These are phyloP conservation scores for Galerucella calmariensis DNA, from an alignment of 2,888 invertebrate species.

Conservation along the genomic window DNA sequence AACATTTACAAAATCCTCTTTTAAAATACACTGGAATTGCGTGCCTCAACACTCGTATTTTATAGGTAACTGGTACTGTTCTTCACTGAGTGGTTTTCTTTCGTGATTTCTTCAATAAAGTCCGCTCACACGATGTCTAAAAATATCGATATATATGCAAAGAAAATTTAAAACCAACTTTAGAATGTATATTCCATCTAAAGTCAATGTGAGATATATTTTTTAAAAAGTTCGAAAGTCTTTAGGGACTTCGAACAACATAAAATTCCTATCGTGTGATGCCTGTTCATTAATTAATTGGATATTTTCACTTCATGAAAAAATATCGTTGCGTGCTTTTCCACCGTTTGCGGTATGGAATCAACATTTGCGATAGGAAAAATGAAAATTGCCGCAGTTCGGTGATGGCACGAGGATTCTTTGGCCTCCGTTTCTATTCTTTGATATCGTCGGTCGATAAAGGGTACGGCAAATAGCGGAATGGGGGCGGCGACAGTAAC, in stretches of 20 bases:
- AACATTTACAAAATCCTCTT: slow-evolving; percentile 4
- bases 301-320: neutral
- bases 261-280: neutral
- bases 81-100: slow-evolving; percentile 36
- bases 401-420: slow-evolving; percentile 42
- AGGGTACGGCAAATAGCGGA: slow-evolving; percentile 9
- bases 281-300: slow-evolving; percentile 2
- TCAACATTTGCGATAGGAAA: slow-evolving; percentile 13
- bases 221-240: neutral
- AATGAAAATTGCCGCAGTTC: slow-evolving; percentile 31
- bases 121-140: neutral
- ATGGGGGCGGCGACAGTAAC: neutral
- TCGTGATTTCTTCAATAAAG: slow-evolving; percentile 36
- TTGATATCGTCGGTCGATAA: slow-evolving; percentile 43
- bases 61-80: slow-evolving; percentile 44
- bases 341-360: neutral
- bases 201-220: neutral
- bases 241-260: too few relatives aligned
- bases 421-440: slow-evolving; percentile 32
- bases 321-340: slow-evolving; percentile 9
- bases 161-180: neutral
- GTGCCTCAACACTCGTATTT: slow-evolving; percentile 33
- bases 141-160: neutral
- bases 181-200: neutral
- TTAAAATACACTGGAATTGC: slow-evolving; percentile 30